Evolutionary conservation across 2,888 invertebrate species (phyloP).

Genomic region (Nudaria mundana): DNA sequence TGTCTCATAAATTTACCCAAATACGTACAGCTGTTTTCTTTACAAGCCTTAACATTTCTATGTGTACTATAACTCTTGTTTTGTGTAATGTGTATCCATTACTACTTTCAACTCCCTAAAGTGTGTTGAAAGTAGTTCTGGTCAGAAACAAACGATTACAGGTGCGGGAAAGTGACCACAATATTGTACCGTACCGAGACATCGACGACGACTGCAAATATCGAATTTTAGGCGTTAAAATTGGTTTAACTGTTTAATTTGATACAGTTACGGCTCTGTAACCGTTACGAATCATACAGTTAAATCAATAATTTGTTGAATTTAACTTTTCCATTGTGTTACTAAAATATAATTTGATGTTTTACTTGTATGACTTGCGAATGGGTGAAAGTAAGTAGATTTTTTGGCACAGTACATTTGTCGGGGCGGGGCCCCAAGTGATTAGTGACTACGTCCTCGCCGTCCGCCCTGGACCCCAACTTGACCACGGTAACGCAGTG

Average conservation of each 20-base stretch:
- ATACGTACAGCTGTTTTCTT: too few relatives aligned
- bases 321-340: neutral
- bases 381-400: neutral
- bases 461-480: too few relatives aligned
- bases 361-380: neutral
- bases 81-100: too few relatives aligned
- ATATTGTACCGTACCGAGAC: neutral
- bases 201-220: neutral
- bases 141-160: neutral
- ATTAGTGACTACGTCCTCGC: too few relatives aligned
- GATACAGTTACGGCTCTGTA: slow-evolving; percentile 1
- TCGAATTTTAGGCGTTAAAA: slow-evolving; percentile 2
- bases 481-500: too few relatives aligned
- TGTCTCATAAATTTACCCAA: too few relatives aligned
- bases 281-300: slow-evolving; percentile 1
- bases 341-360: neutral
- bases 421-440: too few relatives aligned
- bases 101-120: too few relatives aligned
- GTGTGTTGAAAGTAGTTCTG: too few relatives aligned
- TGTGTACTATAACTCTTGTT: too few relatives aligned
- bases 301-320: slow-evolving; percentile 1
- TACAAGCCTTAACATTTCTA: too few relatives aligned
- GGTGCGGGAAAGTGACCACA: neutral
- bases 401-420: too few relatives aligned
- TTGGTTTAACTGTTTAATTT: slow-evolving; percentile 2